These are phyloP conservation scores for Macrotus californicus DNA, from an alignment of 2,113 vertebrate species.

Conservation along the genomic window DNA sequence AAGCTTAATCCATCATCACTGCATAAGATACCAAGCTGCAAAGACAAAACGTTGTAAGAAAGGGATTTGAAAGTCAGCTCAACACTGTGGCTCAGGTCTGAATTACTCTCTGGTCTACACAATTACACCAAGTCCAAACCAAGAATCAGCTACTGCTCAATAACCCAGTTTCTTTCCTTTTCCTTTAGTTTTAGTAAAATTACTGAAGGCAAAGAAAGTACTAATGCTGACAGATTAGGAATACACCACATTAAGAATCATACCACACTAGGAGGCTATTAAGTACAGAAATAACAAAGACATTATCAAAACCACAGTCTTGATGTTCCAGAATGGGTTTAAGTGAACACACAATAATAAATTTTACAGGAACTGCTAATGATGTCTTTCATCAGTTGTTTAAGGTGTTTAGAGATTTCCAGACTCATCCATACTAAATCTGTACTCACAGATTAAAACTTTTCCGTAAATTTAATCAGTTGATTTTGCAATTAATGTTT, in stretches of 20 bases:
- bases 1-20: background rate
- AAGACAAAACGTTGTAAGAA: background rate
- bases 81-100: background rate
- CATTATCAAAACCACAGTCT: background rate
- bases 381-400: background rate
- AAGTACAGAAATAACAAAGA: background rate
- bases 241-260: background rate
- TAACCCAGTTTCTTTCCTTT: background rate
- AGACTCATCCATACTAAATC: background rate
- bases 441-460: conserved; percentile 3
- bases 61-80: background rate
- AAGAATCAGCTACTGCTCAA: background rate
- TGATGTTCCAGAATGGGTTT: background rate
- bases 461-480: conserved; percentile 7
- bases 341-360: background rate
- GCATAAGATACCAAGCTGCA: background rate
- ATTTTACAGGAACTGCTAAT: conserved; percentile 14
- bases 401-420: background rate
- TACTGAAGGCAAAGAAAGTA: background rate
- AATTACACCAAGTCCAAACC: background rate
- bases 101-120: background rate
- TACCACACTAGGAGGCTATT: background rate
- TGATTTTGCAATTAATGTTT: conserved; percentile 21
- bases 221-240: background rate
- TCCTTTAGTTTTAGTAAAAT: background rate